phyloP scores from a whole-genome alignment of 1,140 invertebrate genomes.

The Trachymyrmex septentrionalis region DNA sequence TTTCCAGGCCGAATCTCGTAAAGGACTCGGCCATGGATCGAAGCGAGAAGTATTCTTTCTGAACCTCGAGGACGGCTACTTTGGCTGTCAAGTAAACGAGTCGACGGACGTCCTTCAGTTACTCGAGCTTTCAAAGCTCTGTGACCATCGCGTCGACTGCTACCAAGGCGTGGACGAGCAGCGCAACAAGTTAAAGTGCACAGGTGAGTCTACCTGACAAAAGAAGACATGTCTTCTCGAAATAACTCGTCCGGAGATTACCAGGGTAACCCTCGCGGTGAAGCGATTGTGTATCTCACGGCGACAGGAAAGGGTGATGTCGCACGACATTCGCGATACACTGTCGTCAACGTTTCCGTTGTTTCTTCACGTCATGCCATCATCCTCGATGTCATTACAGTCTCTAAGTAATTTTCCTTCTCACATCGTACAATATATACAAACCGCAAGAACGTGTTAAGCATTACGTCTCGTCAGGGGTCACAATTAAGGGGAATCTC shows the following conservation, averaged over 20 bases:
- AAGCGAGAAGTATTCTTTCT: constrained; percentile 98
- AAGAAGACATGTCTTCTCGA: neutral
- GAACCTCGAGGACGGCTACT: constrained; percentile 98
- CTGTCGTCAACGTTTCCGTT: constrained; percentile 57
- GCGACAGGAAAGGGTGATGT: constrained; percentile 23
- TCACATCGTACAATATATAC: neutral
- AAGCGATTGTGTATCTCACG: neutral
- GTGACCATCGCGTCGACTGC: constrained; percentile 96
- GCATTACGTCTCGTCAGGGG: constrained; percentile 41
- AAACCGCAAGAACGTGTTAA: constrained; percentile 21
- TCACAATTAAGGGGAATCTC: constrained; percentile 53
- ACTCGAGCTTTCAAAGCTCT: constrained; percentile 97
- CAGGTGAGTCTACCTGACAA: constrained; percentile 88
- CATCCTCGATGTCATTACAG: constrained; percentile 53
- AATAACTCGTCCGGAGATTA: neutral
- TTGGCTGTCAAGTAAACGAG: constrained; percentile 98
- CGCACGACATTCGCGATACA: constrained; percentile 32
- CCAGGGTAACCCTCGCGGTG: neutral
- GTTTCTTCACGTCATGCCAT: constrained; percentile 54
- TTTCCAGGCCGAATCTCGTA: constrained; percentile 90
- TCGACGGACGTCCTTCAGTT: constrained; percentile 97
- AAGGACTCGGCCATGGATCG: constrained; percentile 92
- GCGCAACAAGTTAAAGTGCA: constrained; percentile 96
- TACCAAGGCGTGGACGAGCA: constrained; percentile 97
- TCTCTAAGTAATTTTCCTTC: constrained; percentile 48